Evolutionary conservation across 2,113 vertebrate genomes (phyloP).

Genomic region (Muntiacus reevesi): DNA sequence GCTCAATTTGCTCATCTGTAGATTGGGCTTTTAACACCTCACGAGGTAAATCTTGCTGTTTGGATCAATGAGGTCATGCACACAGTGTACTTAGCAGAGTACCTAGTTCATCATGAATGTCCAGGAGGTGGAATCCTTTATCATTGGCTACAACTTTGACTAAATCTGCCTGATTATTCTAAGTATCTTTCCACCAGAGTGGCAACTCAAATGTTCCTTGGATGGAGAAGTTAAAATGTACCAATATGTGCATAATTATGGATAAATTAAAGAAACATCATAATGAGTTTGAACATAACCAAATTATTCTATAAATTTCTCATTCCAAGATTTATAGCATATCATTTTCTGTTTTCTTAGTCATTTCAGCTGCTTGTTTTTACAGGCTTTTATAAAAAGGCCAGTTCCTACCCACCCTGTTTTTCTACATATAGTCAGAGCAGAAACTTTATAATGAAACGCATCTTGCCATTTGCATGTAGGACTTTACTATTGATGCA

Average conservation of each 20-base stretch:
- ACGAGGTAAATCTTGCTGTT: background rate
- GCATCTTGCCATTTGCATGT: background rate
- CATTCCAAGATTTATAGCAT: background rate
- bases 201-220: background rate
- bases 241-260: background rate
- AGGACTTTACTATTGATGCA: background rate
- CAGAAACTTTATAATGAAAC: background rate
- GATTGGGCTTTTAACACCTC: background rate
- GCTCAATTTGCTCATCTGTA: background rate
- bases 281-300: background rate
- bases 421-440: background rate
- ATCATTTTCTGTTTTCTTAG: slow-evolving; percentile 5
- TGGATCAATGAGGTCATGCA: background rate
- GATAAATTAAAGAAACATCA: background rate
- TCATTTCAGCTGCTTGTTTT: background rate
- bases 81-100: background rate
- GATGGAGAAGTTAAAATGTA: background rate
- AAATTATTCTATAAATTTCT: background rate
- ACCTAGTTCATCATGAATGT: background rate
- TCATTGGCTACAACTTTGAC: background rate
- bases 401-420: background rate
- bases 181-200: background rate
- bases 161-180: background rate
- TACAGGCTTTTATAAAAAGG: background rate
- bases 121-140: background rate